These are phyloP conservation scores for Sardinella longiceps DNA, from an alignment of 2,797 vertebrate genomes.

Conservation along the genomic window DNA sequence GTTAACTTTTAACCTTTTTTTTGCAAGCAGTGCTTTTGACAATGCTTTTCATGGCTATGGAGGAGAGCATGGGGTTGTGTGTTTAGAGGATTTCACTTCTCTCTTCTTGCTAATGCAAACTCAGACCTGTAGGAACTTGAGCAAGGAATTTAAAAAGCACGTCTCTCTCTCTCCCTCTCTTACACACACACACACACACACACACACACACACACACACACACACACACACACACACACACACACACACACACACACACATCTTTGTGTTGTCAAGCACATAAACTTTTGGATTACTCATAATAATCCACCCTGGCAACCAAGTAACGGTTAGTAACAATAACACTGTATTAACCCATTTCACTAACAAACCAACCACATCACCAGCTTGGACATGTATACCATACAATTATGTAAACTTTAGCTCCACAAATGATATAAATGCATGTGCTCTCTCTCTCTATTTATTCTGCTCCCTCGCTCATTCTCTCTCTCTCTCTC, in stretches of 20 bases:
- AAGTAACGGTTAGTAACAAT: not conserved
- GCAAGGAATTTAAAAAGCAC: not conserved
- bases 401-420: not conserved
- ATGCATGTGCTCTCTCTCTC: not conserved
- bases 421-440: not conserved
- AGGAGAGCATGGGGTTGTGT: not conserved
- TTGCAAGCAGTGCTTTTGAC: not conserved
- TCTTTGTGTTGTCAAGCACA: not conserved
- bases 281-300: constrained; percentile 16
- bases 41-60: not conserved
- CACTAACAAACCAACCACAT: not conserved
- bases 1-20: not conserved
- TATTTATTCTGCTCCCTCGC: not conserved
- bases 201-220: constrained; percentile 19
- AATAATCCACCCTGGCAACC: constrained; percentile 20
- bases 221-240: constrained; percentile 30
- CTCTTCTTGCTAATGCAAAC: not conserved
- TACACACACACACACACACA: constrained; percentile 21
- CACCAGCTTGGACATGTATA: not conserved
- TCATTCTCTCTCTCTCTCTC: not conserved
- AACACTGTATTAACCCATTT: constrained; percentile 10
- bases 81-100: constrained; percentile 19
- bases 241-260: not conserved
- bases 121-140: not conserved
- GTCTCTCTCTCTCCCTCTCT: not conserved